Conservation (phyloP, 2,113 vertebrate genomes). For the Eulacestoma nigropectus region DNA sequence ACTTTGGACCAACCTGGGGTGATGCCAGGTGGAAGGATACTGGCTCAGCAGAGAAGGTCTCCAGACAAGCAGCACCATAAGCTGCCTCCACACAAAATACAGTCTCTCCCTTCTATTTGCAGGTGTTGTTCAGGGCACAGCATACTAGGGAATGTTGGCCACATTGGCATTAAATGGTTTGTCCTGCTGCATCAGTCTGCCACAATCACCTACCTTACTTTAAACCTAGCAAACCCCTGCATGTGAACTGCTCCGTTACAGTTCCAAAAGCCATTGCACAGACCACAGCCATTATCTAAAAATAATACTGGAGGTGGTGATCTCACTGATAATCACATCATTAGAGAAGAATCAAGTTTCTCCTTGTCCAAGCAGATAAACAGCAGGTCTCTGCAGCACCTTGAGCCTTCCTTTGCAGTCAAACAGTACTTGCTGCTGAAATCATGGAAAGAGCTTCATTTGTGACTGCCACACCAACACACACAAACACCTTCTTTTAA, state of each 20-base stretch:
- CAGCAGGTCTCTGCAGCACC: background rate
- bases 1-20: accelerated
- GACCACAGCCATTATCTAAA: background rate
- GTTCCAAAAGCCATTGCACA: background rate
- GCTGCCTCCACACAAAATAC: background rate
- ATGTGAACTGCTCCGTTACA: background rate
- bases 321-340: background rate
- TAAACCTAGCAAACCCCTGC: background rate
- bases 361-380: background rate
- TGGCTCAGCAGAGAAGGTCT: background rate
- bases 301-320: background rate
- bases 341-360: background rate
- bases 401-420: background rate
- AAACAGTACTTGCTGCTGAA: background rate
- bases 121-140: background rate
- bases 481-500: background rate
- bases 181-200: background rate
- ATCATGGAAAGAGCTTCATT: background rate
- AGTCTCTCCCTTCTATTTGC: background rate
- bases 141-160: background rate
- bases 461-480: background rate
- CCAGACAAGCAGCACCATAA: background rate
- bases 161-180: background rate
- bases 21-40: background rate
- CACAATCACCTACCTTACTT: background rate